These are phyloP conservation scores for Sminthurinus aureus DNA, from an alignment of 2,888 invertebrate species.

Conservation along the genomic window DNA sequence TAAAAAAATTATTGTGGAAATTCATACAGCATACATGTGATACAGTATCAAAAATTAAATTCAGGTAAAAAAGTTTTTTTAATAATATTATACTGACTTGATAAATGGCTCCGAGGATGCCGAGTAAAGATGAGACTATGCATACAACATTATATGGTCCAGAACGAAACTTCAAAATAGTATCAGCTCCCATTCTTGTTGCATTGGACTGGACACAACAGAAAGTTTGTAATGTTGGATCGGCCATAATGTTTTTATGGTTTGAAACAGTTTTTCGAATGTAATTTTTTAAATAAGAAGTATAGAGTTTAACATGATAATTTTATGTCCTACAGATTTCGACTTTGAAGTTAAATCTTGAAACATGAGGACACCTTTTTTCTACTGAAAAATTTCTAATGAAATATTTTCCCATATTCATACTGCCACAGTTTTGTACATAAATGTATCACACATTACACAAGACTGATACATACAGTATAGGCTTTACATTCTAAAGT, in stretches of 20 bases:
- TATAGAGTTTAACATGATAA: no score
- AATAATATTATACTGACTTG: slow-evolving; percentile 71
- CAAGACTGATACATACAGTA: no score
- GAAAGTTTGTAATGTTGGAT: slow-evolving; percentile 84
- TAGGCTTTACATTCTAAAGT: no score
- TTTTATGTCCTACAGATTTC: no score
- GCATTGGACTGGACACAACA: slow-evolving; percentile 76
- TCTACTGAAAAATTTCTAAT: no score
- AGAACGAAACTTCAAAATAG: slow-evolving; percentile 78
- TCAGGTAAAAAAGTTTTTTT: neutral
- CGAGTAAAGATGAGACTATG: slow-evolving; percentile 75
- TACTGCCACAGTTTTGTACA: no score
- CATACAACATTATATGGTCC: slow-evolving; percentile 78
- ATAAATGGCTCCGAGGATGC: slow-evolving; percentile 78
- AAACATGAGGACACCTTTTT: no score
- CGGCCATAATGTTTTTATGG: slow-evolving; percentile 69
- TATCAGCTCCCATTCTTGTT: slow-evolving; percentile 71
- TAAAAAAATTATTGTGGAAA: neutral
- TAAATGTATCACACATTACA: no score
- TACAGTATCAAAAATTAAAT: neutral
- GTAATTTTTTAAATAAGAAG: neutral
- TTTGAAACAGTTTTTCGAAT: neutral
- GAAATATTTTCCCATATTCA: no score
- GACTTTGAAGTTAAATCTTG: no score
- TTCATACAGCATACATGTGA: neutral